Percentiles rank a stretch among this genome's conserved stretches.
These are phyloP conservation scores for Cetoscarus ocellatus DNA, from an alignment of 2,797 vertebrate species.

Conservation along the genomic window DNA sequence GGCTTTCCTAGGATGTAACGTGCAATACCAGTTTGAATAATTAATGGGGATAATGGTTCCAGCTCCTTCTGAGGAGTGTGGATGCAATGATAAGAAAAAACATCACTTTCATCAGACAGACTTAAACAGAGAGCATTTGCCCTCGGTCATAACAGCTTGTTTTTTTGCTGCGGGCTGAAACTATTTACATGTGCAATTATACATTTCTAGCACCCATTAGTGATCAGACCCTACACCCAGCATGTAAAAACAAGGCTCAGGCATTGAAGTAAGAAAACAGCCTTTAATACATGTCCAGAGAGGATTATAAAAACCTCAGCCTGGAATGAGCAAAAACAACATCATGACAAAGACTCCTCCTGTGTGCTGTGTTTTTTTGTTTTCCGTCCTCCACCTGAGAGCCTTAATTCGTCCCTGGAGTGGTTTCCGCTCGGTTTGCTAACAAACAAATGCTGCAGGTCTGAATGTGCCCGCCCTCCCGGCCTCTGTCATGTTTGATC, in stretches of 20 bases:
- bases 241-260: background rate
- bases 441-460: slow-evolving; percentile 26
- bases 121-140: background rate
- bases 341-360: background rate
- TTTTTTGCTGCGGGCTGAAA: background rate
- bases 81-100: background rate
- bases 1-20: too few relatives aligned
- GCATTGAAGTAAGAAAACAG: background rate
- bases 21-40: too few relatives aligned
- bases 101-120: background rate
- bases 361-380: slow-evolving; percentile 3
- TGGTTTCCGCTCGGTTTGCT: slow-evolving; percentile 37
- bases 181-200: background rate
- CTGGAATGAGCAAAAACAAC: background rate
- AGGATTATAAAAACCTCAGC: background rate
- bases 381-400: background rate
- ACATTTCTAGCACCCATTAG: background rate
- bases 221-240: background rate
- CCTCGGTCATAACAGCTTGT: background rate
- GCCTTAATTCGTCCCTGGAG: background rate
- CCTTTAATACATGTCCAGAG: background rate
- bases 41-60: too few relatives aligned
- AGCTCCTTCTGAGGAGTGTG: too few relatives aligned
- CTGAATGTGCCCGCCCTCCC: background rate
- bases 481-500: slow-evolving; percentile 34